Evolutionary conservation across 2,888 invertebrate species (phyloP).

Genomic region (Congeria kusceri): DNA sequence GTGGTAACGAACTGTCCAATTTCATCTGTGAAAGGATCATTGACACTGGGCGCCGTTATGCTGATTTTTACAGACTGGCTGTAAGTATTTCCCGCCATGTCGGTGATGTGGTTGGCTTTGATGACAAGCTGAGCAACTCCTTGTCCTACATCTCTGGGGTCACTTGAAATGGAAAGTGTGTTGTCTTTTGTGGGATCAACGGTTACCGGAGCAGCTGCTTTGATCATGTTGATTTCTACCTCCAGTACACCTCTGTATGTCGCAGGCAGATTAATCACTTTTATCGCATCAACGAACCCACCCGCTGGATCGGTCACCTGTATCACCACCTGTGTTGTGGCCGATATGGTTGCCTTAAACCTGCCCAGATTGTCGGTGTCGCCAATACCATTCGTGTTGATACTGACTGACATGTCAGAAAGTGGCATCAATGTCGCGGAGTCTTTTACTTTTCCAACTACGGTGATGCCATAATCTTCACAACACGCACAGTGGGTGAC

Average conservation of each 20-base stretch:
- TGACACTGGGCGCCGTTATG: constrained; percentile 20
- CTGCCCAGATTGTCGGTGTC: neutral
- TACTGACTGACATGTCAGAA: neutral
- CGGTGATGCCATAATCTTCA: neutral
- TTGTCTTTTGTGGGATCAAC: constrained; percentile 2
- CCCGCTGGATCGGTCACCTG: neutral
- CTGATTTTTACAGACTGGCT: constrained; percentile 1
- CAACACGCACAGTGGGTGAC: neutral
- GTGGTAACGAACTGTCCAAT: constrained; percentile 32
- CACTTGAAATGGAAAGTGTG: constrained; percentile 11
- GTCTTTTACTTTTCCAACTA: neutral
- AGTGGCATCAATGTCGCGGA: neutral
- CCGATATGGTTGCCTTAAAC: neutral
- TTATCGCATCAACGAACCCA: constrained; percentile 21
- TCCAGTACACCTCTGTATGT: constrained; percentile 23
- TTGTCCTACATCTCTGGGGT: neutral
- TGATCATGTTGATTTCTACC: constrained; percentile 15
- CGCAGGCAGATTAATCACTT: constrained; percentile 23
- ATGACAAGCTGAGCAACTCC: constrained; percentile 22
- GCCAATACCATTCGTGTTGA: neutral
- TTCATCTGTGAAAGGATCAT: constrained; percentile 1
- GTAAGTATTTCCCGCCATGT: constrained; percentile 4
- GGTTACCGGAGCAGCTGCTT: constrained; percentile 20
- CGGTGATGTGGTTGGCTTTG: constrained; percentile 16
- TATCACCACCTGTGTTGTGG: neutral